These are phyloP conservation scores for Cydia strobilella DNA, from an alignment of 1,140 invertebrate genomes.

Conservation along the genomic window DNA sequence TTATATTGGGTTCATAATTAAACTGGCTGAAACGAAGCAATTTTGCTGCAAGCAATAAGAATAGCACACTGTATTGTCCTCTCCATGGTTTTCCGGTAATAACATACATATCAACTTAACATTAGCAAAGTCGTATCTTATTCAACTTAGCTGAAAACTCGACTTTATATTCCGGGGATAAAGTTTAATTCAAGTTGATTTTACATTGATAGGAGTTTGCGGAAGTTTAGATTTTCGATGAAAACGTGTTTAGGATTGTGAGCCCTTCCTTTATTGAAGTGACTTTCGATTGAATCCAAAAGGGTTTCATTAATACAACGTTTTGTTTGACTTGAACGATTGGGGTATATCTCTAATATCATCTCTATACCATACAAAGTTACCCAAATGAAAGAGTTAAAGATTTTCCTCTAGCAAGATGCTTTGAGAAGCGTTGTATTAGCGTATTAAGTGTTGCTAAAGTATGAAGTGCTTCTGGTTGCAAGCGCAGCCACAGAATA, in stretches of 20 bases:
- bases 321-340: neutral
- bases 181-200: neutral
- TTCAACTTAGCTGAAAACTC: neutral
- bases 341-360: neutral
- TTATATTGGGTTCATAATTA: too few species aligned
- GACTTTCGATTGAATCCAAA: neutral
- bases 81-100: neutral
- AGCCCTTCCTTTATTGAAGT: neutral
- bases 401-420: too few species aligned
- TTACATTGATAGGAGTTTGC: neutral
- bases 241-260: neutral
- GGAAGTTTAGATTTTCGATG: neutral
- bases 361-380: too few species aligned
- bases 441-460: too few species aligned
- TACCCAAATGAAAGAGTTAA: too few species aligned
- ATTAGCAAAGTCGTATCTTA: neutral
- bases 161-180: neutral
- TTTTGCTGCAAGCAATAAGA: neutral
- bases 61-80: neutral
- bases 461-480: too few species aligned
- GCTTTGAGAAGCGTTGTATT: too few species aligned
- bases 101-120: slow-evolving; percentile 12
- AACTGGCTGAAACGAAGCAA: too few species aligned
- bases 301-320: neutral
- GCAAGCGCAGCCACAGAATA: too few species aligned